Percentiles rank a stretch among this genome's conserved stretches.
These are phyloP conservation scores for Lasioglossum calceatum DNA, from an alignment of 2,888 invertebrate species.

Conservation along the genomic window DNA sequence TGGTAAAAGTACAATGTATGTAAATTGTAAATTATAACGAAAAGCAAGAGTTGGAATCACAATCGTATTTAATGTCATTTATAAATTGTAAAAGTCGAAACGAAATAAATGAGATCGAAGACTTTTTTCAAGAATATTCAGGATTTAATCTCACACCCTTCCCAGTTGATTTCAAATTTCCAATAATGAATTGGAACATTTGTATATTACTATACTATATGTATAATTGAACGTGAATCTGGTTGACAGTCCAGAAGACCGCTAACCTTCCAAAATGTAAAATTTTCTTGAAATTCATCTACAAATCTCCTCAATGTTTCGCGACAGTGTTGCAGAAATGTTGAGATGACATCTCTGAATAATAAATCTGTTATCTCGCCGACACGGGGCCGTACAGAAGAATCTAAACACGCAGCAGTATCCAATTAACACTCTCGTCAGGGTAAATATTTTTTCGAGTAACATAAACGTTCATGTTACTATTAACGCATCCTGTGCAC, in stretches of 20 bases:
- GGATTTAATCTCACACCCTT: not conserved
- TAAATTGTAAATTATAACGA: not conserved
- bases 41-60: not conserved
- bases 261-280: slow-evolving; percentile 51
- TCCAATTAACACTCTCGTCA: slow-evolving; percentile 5
- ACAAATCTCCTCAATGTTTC: not conserved
- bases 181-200: not conserved
- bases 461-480: not conserved
- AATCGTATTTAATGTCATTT: not conserved
- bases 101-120: not conserved
- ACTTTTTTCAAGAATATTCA: not conserved
- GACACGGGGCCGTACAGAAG: not conserved
- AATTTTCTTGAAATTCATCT: slow-evolving; percentile 10
- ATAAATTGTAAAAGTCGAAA: not conserved
- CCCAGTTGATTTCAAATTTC: not conserved
- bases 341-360: slow-evolving; percentile 38
- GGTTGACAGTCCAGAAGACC: slow-evolving; percentile 7
- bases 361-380: slow-evolving; percentile 4
- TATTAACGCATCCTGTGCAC: not conserved
- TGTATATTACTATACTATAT: not conserved
- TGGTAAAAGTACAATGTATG: not conserved
- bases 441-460: not conserved
- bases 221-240: slow-evolving; percentile 25
- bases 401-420: not conserved
- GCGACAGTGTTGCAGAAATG: not conserved